Conservation (phyloP, 2,888 invertebrate genomes). For the Prostheceraeus crozeri region DNA sequence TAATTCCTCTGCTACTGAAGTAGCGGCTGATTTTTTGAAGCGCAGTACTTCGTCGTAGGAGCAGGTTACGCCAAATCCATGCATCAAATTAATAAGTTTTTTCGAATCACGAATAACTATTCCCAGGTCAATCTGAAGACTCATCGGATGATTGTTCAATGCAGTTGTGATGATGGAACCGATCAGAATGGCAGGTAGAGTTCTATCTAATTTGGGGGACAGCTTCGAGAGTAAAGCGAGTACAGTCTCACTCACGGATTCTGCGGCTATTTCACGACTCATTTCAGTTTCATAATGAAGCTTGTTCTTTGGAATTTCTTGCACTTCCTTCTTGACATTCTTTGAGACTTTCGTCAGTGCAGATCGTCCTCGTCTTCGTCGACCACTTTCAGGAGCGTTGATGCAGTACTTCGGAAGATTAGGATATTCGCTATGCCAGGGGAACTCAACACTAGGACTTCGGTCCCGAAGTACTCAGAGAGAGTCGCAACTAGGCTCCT, state of each 20-base stretch:
- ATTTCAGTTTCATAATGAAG: too few relatives aligned
- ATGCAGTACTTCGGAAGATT: slow-evolving; percentile 2
- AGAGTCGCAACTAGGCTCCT: too few relatives aligned
- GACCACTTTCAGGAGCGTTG: slow-evolving; percentile 26
- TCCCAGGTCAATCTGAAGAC: slow-evolving; percentile 31
- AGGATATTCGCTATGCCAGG: not conserved
- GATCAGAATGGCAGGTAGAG: slow-evolving; percentile 9
- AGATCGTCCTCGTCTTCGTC: slow-evolving; percentile 22
- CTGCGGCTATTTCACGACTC: too few relatives aligned
- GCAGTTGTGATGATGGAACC: slow-evolving; percentile 21
- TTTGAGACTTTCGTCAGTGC: too few relatives aligned
- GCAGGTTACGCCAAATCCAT: slow-evolving; percentile 26
- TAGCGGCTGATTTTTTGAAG: slow-evolving; percentile 22
- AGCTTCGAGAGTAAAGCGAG: slow-evolving; percentile 1
- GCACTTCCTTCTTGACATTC: too few relatives aligned
- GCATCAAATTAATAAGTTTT: slow-evolving; percentile 11
- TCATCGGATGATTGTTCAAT: slow-evolving; percentile 9
- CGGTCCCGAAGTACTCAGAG: too few relatives aligned
- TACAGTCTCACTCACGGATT: slow-evolving; percentile 14
- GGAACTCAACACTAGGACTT: not conserved
- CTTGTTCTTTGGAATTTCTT: too few relatives aligned
- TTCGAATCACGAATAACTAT: slow-evolving; percentile 23
- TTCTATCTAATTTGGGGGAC: slow-evolving; percentile 18
- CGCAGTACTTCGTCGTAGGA: slow-evolving; percentile 26
- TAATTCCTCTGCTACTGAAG: too few relatives aligned